Evolutionary conservation across 2,113 vertebrate species (phyloP).

Genomic region (Talpa occidentalis): DNA sequence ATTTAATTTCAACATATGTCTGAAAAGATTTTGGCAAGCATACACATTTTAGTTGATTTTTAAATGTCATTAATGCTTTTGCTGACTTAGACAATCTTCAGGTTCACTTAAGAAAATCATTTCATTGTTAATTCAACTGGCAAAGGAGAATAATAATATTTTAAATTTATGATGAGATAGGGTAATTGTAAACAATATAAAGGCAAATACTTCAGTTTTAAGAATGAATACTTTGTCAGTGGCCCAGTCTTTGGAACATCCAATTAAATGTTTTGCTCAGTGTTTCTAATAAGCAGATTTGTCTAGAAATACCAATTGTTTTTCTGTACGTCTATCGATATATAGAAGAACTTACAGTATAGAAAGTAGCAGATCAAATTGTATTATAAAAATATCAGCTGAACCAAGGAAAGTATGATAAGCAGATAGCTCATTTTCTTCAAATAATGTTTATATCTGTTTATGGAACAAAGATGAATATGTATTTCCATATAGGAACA

Average conservation of each 20-base stretch:
- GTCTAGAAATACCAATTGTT: conserved; percentile 58
- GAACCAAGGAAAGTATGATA: conserved; percentile 31
- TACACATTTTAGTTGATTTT: neutral
- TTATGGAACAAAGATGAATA: neutral
- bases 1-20: neutral
- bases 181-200: conserved; percentile 53
- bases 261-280: conserved; percentile 32
- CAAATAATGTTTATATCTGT: neutral
- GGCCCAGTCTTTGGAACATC: neutral
- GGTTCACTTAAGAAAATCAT: neutral
- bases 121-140: conserved; percentile 26
- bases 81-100: conserved; percentile 31
- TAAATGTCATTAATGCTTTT: neutral
- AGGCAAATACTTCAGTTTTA: conserved; percentile 49
- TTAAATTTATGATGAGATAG: conserved; percentile 35
- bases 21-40: neutral
- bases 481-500: neutral
- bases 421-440: neutral
- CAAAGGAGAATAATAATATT: conserved; percentile 49
- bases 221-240: conserved; percentile 53
- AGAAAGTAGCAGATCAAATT: neutral
- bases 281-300: conserved; percentile 76
- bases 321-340: conserved; percentile 46
- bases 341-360: conserved; percentile 37
- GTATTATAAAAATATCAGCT: conserved; percentile 58